Conservation (phyloP, 1,140 invertebrate species). For the Eupeodes corollae region DNA sequence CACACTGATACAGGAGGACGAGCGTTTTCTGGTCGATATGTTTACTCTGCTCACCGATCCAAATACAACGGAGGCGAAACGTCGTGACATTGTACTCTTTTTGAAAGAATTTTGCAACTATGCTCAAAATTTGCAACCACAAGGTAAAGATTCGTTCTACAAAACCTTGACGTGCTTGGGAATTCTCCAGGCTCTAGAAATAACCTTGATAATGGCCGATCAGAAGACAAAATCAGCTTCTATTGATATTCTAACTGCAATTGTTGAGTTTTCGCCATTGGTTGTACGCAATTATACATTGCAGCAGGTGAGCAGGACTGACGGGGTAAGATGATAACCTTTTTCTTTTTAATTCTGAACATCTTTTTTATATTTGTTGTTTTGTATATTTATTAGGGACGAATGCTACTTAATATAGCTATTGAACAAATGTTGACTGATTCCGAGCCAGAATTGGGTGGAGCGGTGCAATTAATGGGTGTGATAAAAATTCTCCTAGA, state of each 20-base stretch:
- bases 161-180: slow-evolving; percentile 90
- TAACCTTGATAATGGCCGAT: slow-evolving; percentile 87
- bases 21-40: slow-evolving; percentile 87
- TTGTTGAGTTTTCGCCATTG: slow-evolving; percentile 96
- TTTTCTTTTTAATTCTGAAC: not conserved
- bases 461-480: slow-evolving; percentile 90
- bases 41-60: slow-evolving; percentile 88
- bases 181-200: slow-evolving; percentile 87
- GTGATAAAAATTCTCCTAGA: slow-evolving; percentile 89
- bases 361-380: not conserved
- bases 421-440: slow-evolving; percentile 92
- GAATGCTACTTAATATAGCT: slow-evolving; percentile 91
- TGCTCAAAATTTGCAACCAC: slow-evolving; percentile 94
- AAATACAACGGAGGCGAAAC: slow-evolving; percentile 68
- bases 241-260: slow-evolving; percentile 95
- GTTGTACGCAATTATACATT: slow-evolving; percentile 94
- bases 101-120: slow-evolving; percentile 99
- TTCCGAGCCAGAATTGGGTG: slow-evolving; percentile 81
- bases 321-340: slow-evolving; percentile 53
- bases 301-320: slow-evolving; percentile 76
- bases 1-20: slow-evolving; percentile 94
- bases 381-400: slow-evolving; percentile 50
- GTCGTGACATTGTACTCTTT: slow-evolving; percentile 92
- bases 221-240: slow-evolving; percentile 87
- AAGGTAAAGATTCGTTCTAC: slow-evolving; percentile 94